Percentiles rank a stretch among this genome's conserved stretches.
Evolutionary conservation across 2,888 invertebrate genomes (phyloP).

Genomic region (Anagyrus pseudococci): DNA sequence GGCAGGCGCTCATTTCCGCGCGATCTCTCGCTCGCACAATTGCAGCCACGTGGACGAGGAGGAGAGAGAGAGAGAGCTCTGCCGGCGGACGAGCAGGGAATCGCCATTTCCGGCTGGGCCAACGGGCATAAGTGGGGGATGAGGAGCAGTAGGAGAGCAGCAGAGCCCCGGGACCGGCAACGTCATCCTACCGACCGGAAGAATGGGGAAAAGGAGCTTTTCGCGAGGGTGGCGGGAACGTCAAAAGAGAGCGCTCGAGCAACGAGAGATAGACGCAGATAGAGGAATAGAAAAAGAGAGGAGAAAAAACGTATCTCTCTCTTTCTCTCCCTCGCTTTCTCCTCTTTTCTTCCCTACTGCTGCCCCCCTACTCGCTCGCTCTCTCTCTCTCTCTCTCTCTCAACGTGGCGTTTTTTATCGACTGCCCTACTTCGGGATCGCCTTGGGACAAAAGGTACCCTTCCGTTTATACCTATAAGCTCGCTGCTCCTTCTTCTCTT

Average conservation of each 20-base stretch:
- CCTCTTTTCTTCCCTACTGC: too few relatives aligned
- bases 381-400: constrained; percentile 7
- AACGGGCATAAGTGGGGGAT: too few relatives aligned
- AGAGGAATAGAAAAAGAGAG: constrained; percentile 13
- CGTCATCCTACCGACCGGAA: neutral
- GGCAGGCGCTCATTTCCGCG: neutral
- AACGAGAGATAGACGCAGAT: neutral
- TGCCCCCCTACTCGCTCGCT: too few relatives aligned
- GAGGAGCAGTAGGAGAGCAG: neutral
- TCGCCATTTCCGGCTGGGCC: neutral
- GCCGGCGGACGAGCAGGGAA: neutral
- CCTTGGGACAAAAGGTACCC: constrained; percentile 35
- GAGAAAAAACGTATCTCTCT: neutral
- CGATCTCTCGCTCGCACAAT: neutral
- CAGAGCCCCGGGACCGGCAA: neutral
- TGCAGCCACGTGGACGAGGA: neutral
- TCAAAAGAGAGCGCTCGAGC: neutral
- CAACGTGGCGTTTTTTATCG: constrained; percentile 33
- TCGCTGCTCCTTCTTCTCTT: neutral
- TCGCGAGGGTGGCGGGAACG: neutral
- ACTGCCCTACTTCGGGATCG: constrained; percentile 37
- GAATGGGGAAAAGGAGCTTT: neutral
- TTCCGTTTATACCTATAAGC: constrained; percentile 14
- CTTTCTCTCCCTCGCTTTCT: neutral
- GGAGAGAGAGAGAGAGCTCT: neutral